Evolutionary conservation across 2,113 vertebrate genomes (phyloP), one percentile per base, ranked within the genome.

Genomic region (Aleadryas rufinucha): DNA sequence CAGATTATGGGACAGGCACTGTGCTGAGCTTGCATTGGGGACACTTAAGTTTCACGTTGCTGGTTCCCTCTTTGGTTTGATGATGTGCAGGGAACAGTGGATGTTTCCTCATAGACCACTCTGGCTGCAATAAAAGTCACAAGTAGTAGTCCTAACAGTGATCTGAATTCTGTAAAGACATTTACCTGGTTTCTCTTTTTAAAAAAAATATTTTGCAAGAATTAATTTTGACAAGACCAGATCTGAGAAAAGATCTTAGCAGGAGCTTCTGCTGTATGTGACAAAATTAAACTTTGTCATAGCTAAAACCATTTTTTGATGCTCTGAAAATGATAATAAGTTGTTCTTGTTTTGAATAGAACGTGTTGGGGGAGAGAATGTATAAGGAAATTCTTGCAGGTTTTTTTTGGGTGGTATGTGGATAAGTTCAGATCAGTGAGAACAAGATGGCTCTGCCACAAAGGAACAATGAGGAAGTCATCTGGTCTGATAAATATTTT

Each of bases 351-450:
- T 66, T 78, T 83, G 28, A 44, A 8, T 72, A 16, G 49, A 65
- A 64, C 0, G 0, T 10, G 3, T 13, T 0, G 0, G 20, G 9
- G 11, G 11, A 44, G 41, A 52, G 65, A 31, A 44, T 10, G 33
- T 49, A 22, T 60, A 24, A 47, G 31, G 68, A 66, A 86, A 78
- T 69, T 49, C 33, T 66, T 83, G 41, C 16, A 65, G 18, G 6
- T 4, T 57, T 65, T 78, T 70, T 83, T 77, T 4, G 1, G 63
- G 17, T 70, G 52, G n/a, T 81, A 65, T 54, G n/a, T 16, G 31
- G 30, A 9, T 63, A 23, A 50, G 39, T 10, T 84, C 39, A 66
- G 60, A 30, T 54, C 69, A 41, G 26, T 24, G 35, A 82, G 45
- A 90, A 39, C 17, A 82, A 41, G 75, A 44, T 82, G 52, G n/a